These are phyloP conservation scores for Anolis apletophallus DNA, from an alignment of 2,797 vertebrate genomes.

Conservation along the genomic window DNA sequence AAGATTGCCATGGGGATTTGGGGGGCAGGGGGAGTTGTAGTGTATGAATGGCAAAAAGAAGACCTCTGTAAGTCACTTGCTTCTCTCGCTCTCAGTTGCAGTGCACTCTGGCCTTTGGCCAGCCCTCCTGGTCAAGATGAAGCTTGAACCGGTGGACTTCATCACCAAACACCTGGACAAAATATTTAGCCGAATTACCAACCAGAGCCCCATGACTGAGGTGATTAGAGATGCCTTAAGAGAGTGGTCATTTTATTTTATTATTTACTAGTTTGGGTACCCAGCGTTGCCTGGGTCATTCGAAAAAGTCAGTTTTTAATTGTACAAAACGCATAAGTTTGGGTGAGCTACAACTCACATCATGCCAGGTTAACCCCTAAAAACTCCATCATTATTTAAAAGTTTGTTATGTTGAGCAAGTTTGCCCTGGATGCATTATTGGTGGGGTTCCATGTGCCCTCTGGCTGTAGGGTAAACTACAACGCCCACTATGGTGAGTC, in stretches of 20 bases:
- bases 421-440: too few relatives aligned
- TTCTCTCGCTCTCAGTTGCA: conserved; percentile 77
- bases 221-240: conserved; percentile 68
- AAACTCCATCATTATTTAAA: too few relatives aligned
- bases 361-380: too few relatives aligned
- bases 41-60: not conserved
- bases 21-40: not conserved
- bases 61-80: not conserved
- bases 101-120: conserved; percentile 88
- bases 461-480: too few relatives aligned
- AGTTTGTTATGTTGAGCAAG: too few relatives aligned
- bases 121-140: conserved; percentile 88
- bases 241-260: not conserved
- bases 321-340: too few relatives aligned
- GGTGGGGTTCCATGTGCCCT: too few relatives aligned
- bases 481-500: too few relatives aligned
- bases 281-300: too few relatives aligned
- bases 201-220: conserved; percentile 83
- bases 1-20: accelerated
- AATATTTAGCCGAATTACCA: conserved; percentile 86
- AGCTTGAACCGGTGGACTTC: conserved; percentile 87
- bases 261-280: too few relatives aligned
- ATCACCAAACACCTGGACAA: conserved; percentile 87
- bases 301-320: too few relatives aligned
- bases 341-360: too few relatives aligned